Conservation (phyloP, 2,797 vertebrate species). For the Clangula hyemalis region DNA sequence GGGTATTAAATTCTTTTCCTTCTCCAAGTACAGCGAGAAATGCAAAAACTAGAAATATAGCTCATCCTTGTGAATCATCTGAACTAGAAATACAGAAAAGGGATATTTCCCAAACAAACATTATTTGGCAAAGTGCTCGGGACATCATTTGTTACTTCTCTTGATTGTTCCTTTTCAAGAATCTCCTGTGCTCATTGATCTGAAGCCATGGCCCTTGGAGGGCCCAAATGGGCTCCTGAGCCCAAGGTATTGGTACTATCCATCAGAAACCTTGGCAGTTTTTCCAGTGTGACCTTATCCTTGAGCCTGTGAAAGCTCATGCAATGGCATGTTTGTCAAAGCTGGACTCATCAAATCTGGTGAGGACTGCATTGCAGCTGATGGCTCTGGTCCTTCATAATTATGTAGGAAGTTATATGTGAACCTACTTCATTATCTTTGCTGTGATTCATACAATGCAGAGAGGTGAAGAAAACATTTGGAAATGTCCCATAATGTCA, state of each 20-base stretch:
- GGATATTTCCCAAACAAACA: background rate
- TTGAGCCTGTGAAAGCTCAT: background rate
- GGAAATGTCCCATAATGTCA: background rate
- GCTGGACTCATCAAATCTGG: background rate
- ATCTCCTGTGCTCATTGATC: background rate
- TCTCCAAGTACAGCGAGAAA: background rate
- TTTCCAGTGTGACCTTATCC: background rate
- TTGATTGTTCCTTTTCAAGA: accelerated
- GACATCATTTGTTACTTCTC: background rate
- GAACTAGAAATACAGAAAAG: background rate
- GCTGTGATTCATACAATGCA: background rate
- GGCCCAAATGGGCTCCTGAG: background rate
- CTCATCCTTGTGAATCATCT: background rate
- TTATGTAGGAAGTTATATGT: background rate
- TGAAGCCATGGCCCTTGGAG: accelerated
- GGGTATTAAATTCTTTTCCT: background rate
- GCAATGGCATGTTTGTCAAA: background rate
- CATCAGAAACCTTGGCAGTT: background rate
- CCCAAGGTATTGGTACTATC: background rate
- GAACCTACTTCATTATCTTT: background rate
- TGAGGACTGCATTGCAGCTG: background rate
- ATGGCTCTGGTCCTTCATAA: background rate
- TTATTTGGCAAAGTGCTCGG: background rate
- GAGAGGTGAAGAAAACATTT: background rate
- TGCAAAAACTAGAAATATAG: constrained; percentile 30